Evolutionary conservation across 2,797 vertebrate genomes (phyloP), one percentile per base, ranked within the genome.

Genomic region (Chaunax sp.): DNA sequence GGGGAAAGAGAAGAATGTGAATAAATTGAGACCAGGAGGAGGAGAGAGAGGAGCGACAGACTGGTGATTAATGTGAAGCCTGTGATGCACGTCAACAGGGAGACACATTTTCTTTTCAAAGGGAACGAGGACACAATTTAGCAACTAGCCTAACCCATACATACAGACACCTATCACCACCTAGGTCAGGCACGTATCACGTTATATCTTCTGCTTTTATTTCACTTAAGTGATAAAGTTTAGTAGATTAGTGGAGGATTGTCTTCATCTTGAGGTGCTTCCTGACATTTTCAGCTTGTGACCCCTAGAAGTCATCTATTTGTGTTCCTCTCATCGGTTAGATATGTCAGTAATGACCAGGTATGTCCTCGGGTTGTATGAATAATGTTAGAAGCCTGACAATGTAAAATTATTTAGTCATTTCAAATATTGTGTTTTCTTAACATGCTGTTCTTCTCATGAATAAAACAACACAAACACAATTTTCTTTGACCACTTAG

Each of bases 11-110:
- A 84, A 90, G 88, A 91, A 93, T 90, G 88, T 92, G 92, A 93
- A 93, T 92, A 93, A 92, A 93, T 93, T 93, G 92, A 87, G 88
- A 90, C 47, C 77, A 85, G 84, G 90, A 91, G 88, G 84, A 87
- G 87, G 86, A 90, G 86, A 91, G 89, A 87, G 75, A 83, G 85
- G 86, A 85, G 79, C 77, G 93, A 92, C 92, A 93, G 91, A 90
- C 85, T 88, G 86, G 87, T 94, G 94, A 94, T 94, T 94, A 94
- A 94, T 94, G 92, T 89, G 92, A 90, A 92, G 78, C 89, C 91
- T 92, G 90, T 87, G 91, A 94, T 89, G 91, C 90, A 90, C 87
- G 72, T 91, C 89, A 88, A 82, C 70, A 59, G 54, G 66, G 81
- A 89, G 82, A 91, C 85, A 85, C 83, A 87, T 66, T 77, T 65